Evolutionary conservation across 30 jellyfish, hydroid and myxozoan species (phyloP).

Genomic region (Hydractinia symbiolongicarpus): DNA sequence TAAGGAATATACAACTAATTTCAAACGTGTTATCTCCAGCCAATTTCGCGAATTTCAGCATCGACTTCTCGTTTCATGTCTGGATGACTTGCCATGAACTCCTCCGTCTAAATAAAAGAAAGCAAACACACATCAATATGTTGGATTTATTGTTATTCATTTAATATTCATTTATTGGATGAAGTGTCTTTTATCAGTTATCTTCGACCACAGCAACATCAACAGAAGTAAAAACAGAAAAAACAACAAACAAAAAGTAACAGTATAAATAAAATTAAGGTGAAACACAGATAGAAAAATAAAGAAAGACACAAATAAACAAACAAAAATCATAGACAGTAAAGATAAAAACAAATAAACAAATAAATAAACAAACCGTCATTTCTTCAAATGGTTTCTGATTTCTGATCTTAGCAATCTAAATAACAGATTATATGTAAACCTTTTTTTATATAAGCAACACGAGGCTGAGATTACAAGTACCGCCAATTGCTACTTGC

Average conservation of each 20-base stretch:
- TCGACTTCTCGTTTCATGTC: slow-evolving; percentile 20
- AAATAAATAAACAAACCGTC: slow-evolving; percentile 56
- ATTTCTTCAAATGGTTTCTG: slow-evolving; percentile 85
- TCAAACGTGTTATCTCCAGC: not conserved
- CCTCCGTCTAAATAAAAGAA: slow-evolving; percentile 12
- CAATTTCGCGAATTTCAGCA: slow-evolving; percentile 13
- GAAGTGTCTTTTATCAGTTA: too few species aligned
- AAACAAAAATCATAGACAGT: not conserved
- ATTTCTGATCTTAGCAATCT: slow-evolving; percentile 51
- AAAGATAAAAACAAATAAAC: too few species aligned
- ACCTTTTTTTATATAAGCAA: not conserved
- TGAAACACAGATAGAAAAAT: too few species aligned
- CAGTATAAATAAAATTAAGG: too few species aligned
- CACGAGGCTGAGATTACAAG: too few species aligned
- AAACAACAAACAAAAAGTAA: too few species aligned
- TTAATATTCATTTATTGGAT: too few species aligned
- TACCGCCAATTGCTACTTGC: too few species aligned
- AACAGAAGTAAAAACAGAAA: too few species aligned
- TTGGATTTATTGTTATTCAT: too few species aligned
- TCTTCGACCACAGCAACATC: too few species aligned
- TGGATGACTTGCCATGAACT: slow-evolving; percentile 1
- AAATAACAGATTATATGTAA: not conserved
- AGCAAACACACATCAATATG: too few species aligned
- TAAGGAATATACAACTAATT: not conserved
- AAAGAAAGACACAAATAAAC: not conserved